Evolutionary conservation across 1,140 invertebrate species (phyloP).

Genomic region (Cheumatopsyche charites): DNA sequence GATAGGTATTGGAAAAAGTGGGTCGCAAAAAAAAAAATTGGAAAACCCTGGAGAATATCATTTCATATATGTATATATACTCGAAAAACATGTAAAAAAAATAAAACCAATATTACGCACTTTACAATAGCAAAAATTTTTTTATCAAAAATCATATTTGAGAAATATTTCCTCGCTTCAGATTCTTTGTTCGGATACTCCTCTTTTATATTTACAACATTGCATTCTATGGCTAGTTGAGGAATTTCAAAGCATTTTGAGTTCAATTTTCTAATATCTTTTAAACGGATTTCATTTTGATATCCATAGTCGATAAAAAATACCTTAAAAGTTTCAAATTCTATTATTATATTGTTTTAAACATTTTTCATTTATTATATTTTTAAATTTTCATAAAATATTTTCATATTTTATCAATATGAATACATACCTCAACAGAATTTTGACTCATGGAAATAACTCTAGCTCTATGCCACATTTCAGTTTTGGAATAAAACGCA

Average conservation of each 20-base stretch:
- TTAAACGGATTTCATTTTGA: neutral
- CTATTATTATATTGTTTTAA: no score
- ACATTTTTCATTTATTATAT: no score
- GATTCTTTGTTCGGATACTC: neutral
- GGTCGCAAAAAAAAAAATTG: no score
- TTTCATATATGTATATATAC: no score
- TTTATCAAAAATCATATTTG: conserved; percentile 15
- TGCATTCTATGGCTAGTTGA: conserved; percentile 9
- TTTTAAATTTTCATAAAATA: conserved; percentile 8
- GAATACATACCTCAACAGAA: conserved; percentile 1
- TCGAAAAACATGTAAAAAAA: neutral
- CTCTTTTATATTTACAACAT: conserved; percentile 1
- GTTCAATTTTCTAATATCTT: conserved; percentile 2
- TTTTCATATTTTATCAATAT: neutral
- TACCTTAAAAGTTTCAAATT: no score
- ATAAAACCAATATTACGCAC: neutral
- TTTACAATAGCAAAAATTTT: neutral
- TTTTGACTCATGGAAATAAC: neutral
- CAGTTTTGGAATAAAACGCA: neutral
- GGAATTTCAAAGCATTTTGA: neutral
- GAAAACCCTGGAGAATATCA: no score
- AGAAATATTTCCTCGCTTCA: neutral
- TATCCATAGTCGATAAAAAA: conserved; percentile 22
- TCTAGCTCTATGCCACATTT: conserved; percentile 8
- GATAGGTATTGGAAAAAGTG: no score